Base-by-base conservation (phyloP, 2,797 vertebrate species). In the Sciurus vulgaris region DNA sequence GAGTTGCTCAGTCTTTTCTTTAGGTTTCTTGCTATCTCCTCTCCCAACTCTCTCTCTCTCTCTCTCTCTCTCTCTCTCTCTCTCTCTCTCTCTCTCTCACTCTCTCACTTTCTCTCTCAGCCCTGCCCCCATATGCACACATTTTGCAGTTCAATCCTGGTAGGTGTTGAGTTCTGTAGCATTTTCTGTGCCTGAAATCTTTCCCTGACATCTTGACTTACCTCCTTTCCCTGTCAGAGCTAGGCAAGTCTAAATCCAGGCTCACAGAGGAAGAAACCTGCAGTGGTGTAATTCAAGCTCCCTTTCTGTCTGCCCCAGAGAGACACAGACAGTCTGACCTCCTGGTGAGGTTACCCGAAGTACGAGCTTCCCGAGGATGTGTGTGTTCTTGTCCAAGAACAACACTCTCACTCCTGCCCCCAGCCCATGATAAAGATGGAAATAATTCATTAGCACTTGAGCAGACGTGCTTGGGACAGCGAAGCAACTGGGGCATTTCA, bases 361-460 rank as follows among this genome's bases (percentile, higher is more conserved):
- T 82, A 83, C 56, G 84, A 86, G 89, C 81, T 97, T 93, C 94
- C 95, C 8, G 85, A 93, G 94, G 97, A 70, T 70, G 11, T 2
- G 0, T 38, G n/a, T 1, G 7, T 76, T 96, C 96, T 74, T 47
- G 67, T 97, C 97, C 97, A 98, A 97, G 96, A 97, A 97, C 96
- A 98, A 97, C 76, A 97, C 51, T 92, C 89, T 95, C 44, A 2
- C 89, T 96, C 11, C 76, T 89, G 97, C 96, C 97, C 94, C 97
- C 93, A 1, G 44, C 41, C 35, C 30, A 78, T 69, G 97, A 97
- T 97, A 97, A 97, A 98, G 97, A 97, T 97, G 98, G 97, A 98
- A 98, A 94, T 96, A 96, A 96, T 98, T 98, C 98, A 98, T 98
- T 98, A 96, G 94, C 59, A 0, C 83, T 24, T 1, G 54, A 91